A percentile compares a stretch with the other conserved stretches of the same genome.
Evolutionary conservation across 1,140 invertebrate species (phyloP).

Genomic region (Apis florea): DNA sequence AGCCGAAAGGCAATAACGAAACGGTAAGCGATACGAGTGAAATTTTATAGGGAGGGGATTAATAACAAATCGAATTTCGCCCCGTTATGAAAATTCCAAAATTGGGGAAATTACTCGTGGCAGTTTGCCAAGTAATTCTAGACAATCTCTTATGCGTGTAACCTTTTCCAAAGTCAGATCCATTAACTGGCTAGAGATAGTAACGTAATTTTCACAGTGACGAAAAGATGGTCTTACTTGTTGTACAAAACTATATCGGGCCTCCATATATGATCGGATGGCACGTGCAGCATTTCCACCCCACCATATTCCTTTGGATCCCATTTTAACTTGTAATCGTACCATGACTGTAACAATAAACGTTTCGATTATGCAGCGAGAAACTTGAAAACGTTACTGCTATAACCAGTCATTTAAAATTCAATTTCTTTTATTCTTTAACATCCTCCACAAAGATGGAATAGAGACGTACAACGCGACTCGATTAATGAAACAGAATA

Average conservation of each 20-base stretch:
- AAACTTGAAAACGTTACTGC: too few relatives aligned
- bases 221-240: conserved; percentile 86
- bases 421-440: too few relatives aligned
- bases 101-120: conserved; percentile 1
- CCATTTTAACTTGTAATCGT: conserved; percentile 97
- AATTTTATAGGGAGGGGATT: background rate
- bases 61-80: background rate
- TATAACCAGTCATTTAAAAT: too few relatives aligned
- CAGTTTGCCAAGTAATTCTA: background rate
- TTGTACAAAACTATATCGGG: conserved; percentile 98
- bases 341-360: conserved; percentile 90
- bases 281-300: conserved; percentile 96
- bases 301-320: conserved; percentile 97
- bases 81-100: background rate
- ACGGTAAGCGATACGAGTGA: background rate
- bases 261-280: conserved; percentile 97
- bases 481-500: too few relatives aligned
- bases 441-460: too few relatives aligned
- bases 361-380: background rate
- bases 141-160: background rate
- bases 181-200: background rate
- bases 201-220: background rate
- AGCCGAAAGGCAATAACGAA: too few relatives aligned
- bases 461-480: too few relatives aligned
- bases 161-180: background rate